A percentile compares a stretch with the other conserved stretches of the same genome.
Conservation (phyloP, 1,140 invertebrate genomes). For the Argopecten irradians region DNA sequence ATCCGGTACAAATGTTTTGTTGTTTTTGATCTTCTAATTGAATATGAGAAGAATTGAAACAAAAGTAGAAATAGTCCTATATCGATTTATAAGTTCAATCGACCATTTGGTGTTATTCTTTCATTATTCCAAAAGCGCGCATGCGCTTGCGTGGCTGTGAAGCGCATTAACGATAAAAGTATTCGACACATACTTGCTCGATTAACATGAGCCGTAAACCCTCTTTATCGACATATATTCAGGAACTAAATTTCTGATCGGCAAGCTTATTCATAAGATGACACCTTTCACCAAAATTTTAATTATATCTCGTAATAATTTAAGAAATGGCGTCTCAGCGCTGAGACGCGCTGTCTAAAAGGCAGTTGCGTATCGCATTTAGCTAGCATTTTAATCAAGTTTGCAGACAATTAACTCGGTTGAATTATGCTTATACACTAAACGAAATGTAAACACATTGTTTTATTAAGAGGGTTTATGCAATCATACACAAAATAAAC, state of each 20-base stretch:
- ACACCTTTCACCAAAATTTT: not conserved
- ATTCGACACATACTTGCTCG: not conserved
- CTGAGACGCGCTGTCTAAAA: not conserved
- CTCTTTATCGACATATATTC: not conserved
- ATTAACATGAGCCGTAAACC: not conserved
- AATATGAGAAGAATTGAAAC: too few species aligned
- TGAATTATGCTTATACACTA: not conserved
- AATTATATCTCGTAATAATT: conserved; percentile 7
- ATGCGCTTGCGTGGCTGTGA: not conserved
- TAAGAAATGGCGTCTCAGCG: not conserved
- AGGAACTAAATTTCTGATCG: not conserved
- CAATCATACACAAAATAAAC: not conserved
- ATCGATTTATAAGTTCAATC: too few species aligned
- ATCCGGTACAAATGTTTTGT: too few species aligned
- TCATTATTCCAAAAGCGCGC: not conserved
- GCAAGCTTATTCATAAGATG: not conserved
- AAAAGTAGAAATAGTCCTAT: too few species aligned
- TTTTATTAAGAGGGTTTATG: not conserved
- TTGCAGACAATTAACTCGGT: not conserved
- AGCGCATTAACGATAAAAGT: not conserved
- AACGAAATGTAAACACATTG: not conserved
- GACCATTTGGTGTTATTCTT: too few species aligned
- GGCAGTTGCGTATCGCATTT: not conserved
- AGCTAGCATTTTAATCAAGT: not conserved
- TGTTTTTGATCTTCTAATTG: too few species aligned